These are phyloP conservation scores for Prietella phreatophila DNA, from an alignment of 2,113 vertebrate genomes.

Conservation along the genomic window DNA sequence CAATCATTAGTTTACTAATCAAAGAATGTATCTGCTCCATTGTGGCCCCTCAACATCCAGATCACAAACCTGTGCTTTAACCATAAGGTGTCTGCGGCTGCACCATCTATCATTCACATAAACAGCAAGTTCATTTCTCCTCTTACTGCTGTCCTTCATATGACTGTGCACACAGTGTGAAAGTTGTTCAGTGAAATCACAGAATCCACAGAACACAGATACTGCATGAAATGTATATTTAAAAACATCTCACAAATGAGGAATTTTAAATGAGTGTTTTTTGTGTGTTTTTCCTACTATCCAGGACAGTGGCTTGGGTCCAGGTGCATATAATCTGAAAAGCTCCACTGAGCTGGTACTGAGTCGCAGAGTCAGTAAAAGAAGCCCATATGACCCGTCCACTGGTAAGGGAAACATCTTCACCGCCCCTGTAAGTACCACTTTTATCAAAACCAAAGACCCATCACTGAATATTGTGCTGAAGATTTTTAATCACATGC, in stretches of 20 bases:
- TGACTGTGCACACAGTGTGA: neutral
- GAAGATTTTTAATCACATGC: neutral
- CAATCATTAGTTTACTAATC: neutral
- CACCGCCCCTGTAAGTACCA: conserved; percentile 59
- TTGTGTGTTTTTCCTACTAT: neutral
- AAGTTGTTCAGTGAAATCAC: neutral
- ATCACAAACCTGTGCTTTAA: conserved; percentile 31
- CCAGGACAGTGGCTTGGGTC: conserved; percentile 69
- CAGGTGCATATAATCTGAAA: conserved; percentile 67
- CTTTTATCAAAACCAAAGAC: neutral
- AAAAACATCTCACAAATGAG: neutral
- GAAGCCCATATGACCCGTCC: conserved; percentile 61
- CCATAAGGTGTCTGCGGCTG: neutral
- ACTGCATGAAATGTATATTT: neutral
- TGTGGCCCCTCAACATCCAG: neutral
- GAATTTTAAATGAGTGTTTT: neutral
- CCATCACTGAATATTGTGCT: neutral
- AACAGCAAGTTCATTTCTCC: neutral
- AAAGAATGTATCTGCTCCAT: neutral
- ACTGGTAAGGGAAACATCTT: conserved; percentile 53
- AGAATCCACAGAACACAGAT: neutral
- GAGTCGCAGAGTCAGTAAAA: conserved; percentile 36
- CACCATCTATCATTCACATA: conserved; percentile 25
- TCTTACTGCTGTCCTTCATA: neutral
- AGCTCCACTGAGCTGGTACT: conserved; percentile 55